Evolutionary conservation across 2,797 vertebrate species (phyloP).

Genomic region (Acanthopagrus latus): DNA sequence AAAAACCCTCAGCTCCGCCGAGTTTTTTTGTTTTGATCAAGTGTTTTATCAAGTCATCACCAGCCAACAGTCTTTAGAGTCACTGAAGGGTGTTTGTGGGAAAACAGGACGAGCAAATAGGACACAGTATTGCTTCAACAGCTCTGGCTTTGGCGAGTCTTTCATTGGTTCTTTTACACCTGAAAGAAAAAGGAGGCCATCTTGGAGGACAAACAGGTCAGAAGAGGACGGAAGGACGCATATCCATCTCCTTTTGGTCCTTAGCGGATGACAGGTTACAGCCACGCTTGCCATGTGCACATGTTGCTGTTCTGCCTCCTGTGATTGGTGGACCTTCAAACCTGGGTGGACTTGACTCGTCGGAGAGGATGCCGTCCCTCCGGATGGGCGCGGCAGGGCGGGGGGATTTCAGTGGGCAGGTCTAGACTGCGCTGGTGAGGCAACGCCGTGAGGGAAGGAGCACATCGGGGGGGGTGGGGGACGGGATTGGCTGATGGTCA

Average conservation of each 20-base stretch:
- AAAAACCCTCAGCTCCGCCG: constrained; percentile 39
- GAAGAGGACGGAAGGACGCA: constrained; percentile 23
- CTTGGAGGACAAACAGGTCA: constrained; percentile 52
- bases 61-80: constrained; percentile 66
- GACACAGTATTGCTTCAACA: constrained; percentile 81
- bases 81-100: constrained; percentile 52
- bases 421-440: constrained; percentile 91
- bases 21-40: constrained; percentile 20
- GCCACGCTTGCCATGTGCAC: constrained; percentile 5
- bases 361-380: constrained; percentile 76
- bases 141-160: constrained; percentile 73
- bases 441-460: constrained; percentile 89
- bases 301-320: constrained; percentile 37
- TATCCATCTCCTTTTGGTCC: constrained; percentile 45
- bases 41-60: constrained; percentile 68
- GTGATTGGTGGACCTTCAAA: constrained; percentile 76
- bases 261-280: constrained; percentile 29
- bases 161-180: constrained; percentile 50
- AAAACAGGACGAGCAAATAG: constrained; percentile 54
- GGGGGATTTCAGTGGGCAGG: constrained; percentile 72
- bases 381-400: constrained; percentile 77
- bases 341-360: constrained; percentile 86
- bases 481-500: constrained; percentile 91
- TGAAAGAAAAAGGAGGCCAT: constrained; percentile 55
- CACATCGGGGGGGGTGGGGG: constrained; percentile 90